Evolutionary conservation across 2,888 invertebrate genomes (phyloP).

Genomic region (Tetrapedia diversipes): DNA sequence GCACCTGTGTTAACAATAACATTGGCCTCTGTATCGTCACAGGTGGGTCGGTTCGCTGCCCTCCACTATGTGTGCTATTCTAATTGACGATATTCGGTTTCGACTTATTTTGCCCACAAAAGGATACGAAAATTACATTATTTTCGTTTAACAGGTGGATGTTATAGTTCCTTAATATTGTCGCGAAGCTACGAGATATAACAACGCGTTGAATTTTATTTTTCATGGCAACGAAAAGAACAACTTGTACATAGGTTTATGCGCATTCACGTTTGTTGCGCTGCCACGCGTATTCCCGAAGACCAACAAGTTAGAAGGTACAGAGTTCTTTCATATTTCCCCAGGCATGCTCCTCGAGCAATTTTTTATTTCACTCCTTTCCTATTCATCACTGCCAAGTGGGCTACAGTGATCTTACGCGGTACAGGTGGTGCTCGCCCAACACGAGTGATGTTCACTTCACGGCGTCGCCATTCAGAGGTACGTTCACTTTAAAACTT

Average conservation of each 20-base stretch:
- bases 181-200: no score
- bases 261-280: not conserved
- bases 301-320: slow-evolving; percentile 24
- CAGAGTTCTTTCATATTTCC: slow-evolving; percentile 32
- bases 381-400: slow-evolving; percentile 46
- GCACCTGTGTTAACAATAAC: no score
- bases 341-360: slow-evolving; percentile 17
- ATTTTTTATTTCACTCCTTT: slow-evolving; percentile 36
- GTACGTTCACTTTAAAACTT: slow-evolving; percentile 37
- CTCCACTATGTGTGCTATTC: no score
- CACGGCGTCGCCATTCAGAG: slow-evolving; percentile 20
- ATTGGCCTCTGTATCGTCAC: no score
- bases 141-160: no score
- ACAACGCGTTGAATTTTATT: not conserved
- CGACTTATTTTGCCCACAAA: no score
- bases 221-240: not conserved
- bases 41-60: no score
- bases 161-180: no score
- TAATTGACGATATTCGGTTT: no score
- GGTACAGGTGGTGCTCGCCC: slow-evolving; percentile 27
- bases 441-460: slow-evolving; percentile 26
- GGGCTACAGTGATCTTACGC: slow-evolving; percentile 34
- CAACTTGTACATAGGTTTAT: no score
- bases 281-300: not conserved
- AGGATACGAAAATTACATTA: no score